Evolutionary conservation across 1,140 invertebrate species (phyloP).

Genomic region (Tetranychus cinnabarinus): DNA sequence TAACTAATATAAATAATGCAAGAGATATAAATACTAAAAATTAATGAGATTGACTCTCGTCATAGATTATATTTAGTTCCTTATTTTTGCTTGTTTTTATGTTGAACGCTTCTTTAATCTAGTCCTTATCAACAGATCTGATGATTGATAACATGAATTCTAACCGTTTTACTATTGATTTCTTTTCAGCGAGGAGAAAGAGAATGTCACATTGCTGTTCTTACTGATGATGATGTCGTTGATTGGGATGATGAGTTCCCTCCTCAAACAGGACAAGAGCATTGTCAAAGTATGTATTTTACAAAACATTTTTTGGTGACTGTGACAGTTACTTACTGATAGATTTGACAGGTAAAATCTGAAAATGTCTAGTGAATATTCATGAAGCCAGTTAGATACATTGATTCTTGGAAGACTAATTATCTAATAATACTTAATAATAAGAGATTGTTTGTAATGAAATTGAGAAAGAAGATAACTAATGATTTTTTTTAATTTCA

Average conservation of each 20-base stretch:
- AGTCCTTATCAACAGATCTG: neutral
- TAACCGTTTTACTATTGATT: too few species aligned
- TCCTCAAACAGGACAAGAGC: conserved; percentile 95
- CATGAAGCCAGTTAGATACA: neutral
- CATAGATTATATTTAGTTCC: neutral
- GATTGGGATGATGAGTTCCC: conserved; percentile 98
- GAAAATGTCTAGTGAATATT: neutral
- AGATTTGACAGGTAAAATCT: too few species aligned
- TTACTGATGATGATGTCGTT: conserved; percentile 81
- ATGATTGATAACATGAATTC: neutral
- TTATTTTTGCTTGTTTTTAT: too few species aligned
- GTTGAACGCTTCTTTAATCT: too few species aligned
- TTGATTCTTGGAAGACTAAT: too few species aligned
- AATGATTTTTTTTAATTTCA: conserved; percentile 17
- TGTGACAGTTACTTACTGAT: neutral
- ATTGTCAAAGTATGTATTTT: conserved; percentile 54
- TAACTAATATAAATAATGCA: too few species aligned
- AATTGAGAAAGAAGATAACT: neutral
- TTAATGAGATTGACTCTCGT: too few species aligned
- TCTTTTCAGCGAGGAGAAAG: conserved; percentile 11
- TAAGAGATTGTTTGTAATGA: too few species aligned
- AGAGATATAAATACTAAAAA: too few species aligned
- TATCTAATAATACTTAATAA: too few species aligned
- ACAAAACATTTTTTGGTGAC: neutral
- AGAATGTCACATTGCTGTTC: conserved; percentile 54